Percentiles rank a stretch among this genome's conserved stretches.
Evolutionary conservation across 2,797 vertebrate genomes (phyloP).

Genomic region (Gymnodraco acuticeps): DNA sequence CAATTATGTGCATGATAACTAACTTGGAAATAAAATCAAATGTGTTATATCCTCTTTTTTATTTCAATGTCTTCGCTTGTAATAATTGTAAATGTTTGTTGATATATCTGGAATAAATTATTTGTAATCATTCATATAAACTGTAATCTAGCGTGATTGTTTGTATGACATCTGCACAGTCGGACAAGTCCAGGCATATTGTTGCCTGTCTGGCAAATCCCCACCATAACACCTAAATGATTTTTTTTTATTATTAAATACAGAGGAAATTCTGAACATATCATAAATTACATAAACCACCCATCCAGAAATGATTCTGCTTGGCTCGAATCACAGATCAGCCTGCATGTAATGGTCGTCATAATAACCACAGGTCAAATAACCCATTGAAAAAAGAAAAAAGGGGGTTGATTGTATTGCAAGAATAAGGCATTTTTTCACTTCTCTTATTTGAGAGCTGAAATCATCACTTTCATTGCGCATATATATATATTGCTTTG

Average conservation of each 20-base stretch:
- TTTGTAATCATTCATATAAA: conserved; percentile 8
- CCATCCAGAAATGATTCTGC: conserved; percentile 4
- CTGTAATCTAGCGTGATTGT: background rate
- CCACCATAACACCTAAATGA: conserved; percentile 4
- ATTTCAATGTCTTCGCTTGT: background rate
- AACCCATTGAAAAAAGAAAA: conserved; percentile 17
- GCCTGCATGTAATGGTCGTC: background rate
- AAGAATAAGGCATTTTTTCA: background rate
- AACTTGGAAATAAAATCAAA: background rate
- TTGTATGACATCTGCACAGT: conserved; percentile 8
- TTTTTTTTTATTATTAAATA: conserved; percentile 16
- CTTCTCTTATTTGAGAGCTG: background rate
- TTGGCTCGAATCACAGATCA: conserved; percentile 7
- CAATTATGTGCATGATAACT: conserved; percentile 8
- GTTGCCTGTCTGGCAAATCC: conserved; percentile 1
- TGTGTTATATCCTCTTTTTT: background rate
- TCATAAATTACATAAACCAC: conserved; percentile 15
- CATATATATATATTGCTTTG: background rate
- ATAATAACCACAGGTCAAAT: conserved; percentile 14
- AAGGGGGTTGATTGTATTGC: background rate
- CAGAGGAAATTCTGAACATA: conserved; percentile 4
- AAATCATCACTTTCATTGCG: background rate
- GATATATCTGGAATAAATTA: conserved; percentile 21
- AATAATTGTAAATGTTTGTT: background rate
- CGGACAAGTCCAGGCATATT: background rate